Evolutionary conservation across 2,113 vertebrate species (phyloP).

Genomic region (Callipepla squamata): DNA sequence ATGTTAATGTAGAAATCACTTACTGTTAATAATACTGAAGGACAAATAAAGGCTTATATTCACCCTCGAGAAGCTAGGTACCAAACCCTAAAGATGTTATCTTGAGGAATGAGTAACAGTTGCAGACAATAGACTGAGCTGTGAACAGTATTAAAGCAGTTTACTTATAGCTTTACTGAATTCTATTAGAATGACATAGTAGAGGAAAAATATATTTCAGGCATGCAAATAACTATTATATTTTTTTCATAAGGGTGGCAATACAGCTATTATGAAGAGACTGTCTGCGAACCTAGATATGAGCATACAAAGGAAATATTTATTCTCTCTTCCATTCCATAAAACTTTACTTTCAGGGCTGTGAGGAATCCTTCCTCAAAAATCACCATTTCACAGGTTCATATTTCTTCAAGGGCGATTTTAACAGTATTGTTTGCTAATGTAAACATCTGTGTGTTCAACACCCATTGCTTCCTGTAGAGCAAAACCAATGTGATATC

Average conservation of each 20-base stretch:
- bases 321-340: not conserved
- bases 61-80: constrained; percentile 47
- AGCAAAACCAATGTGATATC: not conserved
- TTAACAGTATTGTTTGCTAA: not conserved
- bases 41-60: constrained; percentile 65
- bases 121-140: constrained; percentile 48
- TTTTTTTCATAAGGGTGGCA: constrained; percentile 22
- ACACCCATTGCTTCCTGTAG: not conserved
- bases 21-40: constrained; percentile 65
- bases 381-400: not conserved
- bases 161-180: constrained; percentile 49
- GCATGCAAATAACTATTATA: constrained; percentile 34
- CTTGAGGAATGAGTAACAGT: constrained; percentile 51
- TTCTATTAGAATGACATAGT: constrained; percentile 48
- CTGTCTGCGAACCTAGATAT: constrained; percentile 4
- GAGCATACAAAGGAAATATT: not conserved
- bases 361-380: not conserved
- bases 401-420: not conserved
- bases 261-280: not conserved
- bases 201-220: constrained; percentile 34
- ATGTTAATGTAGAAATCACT: constrained; percentile 69
- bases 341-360: not conserved
- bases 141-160: constrained; percentile 54
- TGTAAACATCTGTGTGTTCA: not conserved
- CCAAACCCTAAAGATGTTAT: constrained; percentile 64